Base-by-base conservation (phyloP, 2,797 vertebrate species). In the Micropoecilia bifurca region DNA sequence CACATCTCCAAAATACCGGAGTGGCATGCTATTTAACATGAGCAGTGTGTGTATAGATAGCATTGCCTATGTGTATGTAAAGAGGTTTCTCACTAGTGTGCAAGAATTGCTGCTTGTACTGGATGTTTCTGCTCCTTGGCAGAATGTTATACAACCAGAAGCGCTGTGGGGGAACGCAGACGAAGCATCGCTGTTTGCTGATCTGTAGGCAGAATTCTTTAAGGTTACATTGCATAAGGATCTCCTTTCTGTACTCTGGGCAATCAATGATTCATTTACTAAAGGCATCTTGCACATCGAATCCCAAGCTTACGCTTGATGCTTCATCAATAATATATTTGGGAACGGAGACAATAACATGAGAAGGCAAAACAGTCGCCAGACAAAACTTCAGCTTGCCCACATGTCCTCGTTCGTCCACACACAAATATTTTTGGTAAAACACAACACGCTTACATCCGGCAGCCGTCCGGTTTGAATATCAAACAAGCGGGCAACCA, bases 401-500 rank as follows among this genome's bases (percentile, higher is more conserved):
- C 84, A 86, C 74, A 79, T 88, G 85, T 88, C 73, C 69, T 79
- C 41, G n/a, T 6, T 28, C 3, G 55, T 73, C 68, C 41, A 18
- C 74, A 79, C 28, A 79, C 28, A 68, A 25, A 84, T 94, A 89
- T 93, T 92, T 53, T 89, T 92, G 82, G 89, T 80, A 89, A 93
- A 85, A 93, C 73, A 85, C 80, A 78, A 71, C 75, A 74, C 55
- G 48, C 85, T 73, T 63, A 75, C 75, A 86, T 77, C 78, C 81
- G 75, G 82, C 79, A 84, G 85, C 74, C 66, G 66, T 83, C 84
- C 83, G 78, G 88, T 92, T 90, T 86, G 25, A 80, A 90, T 86
- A 88, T 85, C 79, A 92, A 85, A 90, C 89, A 90, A 73, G 79
- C 41, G 57, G 22, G 61, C 53, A 77, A 10, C 45, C 80, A 53